A percentile compares a stretch with the other conserved stretches of the same genome.
Evolutionary conservation across 1,140 invertebrate genomes (phyloP).

Genomic region (Hormaphis cornu): DNA sequence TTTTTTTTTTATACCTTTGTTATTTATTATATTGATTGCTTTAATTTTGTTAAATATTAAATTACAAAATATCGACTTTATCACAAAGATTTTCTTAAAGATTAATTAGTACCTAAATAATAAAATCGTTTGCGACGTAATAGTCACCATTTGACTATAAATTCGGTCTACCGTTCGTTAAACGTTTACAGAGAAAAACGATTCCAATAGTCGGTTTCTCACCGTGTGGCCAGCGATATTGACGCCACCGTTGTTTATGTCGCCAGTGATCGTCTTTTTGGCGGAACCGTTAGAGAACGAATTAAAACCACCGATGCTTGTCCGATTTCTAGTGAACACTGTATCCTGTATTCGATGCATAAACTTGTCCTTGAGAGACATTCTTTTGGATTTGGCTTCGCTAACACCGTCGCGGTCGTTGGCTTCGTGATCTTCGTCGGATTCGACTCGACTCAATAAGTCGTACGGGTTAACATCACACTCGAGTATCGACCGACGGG

Average conservation of each 20-base stretch:
- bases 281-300: not conserved
- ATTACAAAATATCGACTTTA: no score
- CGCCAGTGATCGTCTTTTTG: slow-evolving; percentile 38
- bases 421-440: slow-evolving; percentile 29
- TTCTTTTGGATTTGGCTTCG: slow-evolving; percentile 37
- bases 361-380: slow-evolving; percentile 26
- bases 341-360: slow-evolving; percentile 28
- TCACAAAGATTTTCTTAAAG: no score
- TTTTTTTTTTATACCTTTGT: no score
- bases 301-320: not conserved
- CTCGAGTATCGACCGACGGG: slow-evolving; percentile 58
- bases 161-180: no score
- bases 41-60: no score
- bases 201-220: no score
- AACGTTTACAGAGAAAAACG: no score
- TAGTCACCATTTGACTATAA: no score
- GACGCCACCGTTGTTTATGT: slow-evolving; percentile 39
- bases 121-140: no score
- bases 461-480: slow-evolving; percentile 79
- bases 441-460: slow-evolving; percentile 51
- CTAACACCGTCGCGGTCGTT: slow-evolving; percentile 28
- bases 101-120: no score
- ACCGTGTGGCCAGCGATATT: slow-evolving; percentile 44
- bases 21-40: no score
- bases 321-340: not conserved